Percentiles rank a stretch among this genome's conserved stretches.
These are phyloP conservation scores for Neodontobutis hainanensis DNA, from an alignment of 2,113 vertebrate species.

Conservation along the genomic window DNA sequence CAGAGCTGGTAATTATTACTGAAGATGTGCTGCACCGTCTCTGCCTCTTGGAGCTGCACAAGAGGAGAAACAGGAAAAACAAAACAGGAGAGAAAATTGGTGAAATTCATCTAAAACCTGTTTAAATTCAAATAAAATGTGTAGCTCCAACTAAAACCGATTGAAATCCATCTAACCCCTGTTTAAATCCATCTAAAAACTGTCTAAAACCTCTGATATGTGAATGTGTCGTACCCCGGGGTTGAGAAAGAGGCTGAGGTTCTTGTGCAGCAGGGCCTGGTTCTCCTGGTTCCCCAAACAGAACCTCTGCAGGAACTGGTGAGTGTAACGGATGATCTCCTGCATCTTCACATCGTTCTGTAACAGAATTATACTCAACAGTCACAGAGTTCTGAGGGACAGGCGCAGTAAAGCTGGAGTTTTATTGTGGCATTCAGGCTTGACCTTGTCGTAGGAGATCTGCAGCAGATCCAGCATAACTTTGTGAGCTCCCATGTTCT, in stretches of 20 bases:
- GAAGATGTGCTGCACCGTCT: conserved; percentile 98
- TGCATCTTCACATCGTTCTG: conserved; percentile 94
- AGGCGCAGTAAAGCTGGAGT: not conserved
- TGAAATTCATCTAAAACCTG: too few species aligned
- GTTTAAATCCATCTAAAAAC: too few species aligned
- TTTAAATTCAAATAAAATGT: too few species aligned
- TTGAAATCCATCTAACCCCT: too few species aligned
- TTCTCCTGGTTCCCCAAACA: conserved; percentile 95
- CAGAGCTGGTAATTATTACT: conserved; percentile 97
- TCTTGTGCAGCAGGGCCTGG: conserved; percentile 92
- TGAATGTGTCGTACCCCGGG: conserved; percentile 79
- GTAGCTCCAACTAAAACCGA: too few species aligned
- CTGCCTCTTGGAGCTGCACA: conserved; percentile 89
- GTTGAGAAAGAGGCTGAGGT: conserved; percentile 92
- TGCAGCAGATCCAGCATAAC: conserved; percentile 98
- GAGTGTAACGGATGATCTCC: conserved; percentile 93
- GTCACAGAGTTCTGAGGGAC: not conserved
- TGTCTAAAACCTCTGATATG: too few species aligned
- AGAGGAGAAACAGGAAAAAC: not conserved
- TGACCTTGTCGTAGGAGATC: conserved; percentile 94
- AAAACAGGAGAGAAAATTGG: too few species aligned
- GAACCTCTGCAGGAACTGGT: conserved; percentile 97
- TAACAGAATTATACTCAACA: conserved; percentile 1
- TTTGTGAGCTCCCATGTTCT: conserved; percentile 98
- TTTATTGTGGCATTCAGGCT: not conserved